Evolutionary conservation across 2,797 vertebrate species (phyloP).

Genomic region (Malacoraja senta): DNA sequence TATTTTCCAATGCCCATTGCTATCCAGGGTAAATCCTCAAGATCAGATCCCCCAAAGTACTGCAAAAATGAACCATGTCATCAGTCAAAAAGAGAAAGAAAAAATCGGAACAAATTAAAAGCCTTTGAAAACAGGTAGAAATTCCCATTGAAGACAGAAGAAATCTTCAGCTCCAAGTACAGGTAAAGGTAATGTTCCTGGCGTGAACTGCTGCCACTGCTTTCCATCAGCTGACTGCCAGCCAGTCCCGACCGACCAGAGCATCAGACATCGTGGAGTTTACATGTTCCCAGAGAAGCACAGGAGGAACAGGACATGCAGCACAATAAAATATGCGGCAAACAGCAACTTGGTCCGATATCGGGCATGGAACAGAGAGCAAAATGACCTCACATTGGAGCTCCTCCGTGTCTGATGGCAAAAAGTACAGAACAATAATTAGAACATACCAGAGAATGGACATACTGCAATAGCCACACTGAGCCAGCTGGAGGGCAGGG

Average conservation of each 20-base stretch:
- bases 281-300: slow-evolving; percentile 81
- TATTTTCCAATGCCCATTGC: not conserved
- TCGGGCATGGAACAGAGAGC: slow-evolving; percentile 68
- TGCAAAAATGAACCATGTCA: not conserved
- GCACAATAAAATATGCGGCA: slow-evolving; percentile 68
- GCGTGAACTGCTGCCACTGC: not conserved
- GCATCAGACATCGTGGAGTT: slow-evolving; percentile 42
- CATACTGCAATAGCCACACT: not conserved
- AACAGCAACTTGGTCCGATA: slow-evolving; percentile 72
- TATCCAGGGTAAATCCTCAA: not conserved
- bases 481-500: not conserved
- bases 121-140: not conserved
- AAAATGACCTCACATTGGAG: slow-evolving; percentile 62
- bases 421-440: not conserved
- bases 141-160: not conserved
- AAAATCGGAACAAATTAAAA: not conserved
- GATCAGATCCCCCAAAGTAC: not conserved
- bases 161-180: not conserved
- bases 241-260: not conserved
- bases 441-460: not conserved
- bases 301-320: slow-evolving; percentile 78
- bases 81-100: not conserved
- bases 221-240: not conserved
- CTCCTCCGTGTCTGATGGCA: slow-evolving; percentile 62
- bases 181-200: not conserved